Percentiles rank a stretch among this genome's conserved stretches.
Conservation (phyloP, 2,888 invertebrate genomes). For the Lutraria lutraria region DNA sequence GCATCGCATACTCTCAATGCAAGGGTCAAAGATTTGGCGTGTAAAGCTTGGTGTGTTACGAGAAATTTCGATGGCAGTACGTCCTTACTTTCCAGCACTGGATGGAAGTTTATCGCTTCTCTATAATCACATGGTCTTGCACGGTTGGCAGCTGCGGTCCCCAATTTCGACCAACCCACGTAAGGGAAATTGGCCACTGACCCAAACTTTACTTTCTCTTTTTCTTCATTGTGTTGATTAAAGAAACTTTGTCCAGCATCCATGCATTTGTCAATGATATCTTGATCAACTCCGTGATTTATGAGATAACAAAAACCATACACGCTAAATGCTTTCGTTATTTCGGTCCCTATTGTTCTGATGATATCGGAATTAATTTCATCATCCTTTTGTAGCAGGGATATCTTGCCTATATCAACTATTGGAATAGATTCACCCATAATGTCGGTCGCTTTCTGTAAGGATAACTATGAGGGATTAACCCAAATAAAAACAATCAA, state of each 20-base stretch:
- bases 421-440: neutral
- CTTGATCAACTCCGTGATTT: slow-evolving; percentile 64
- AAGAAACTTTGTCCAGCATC: neutral
- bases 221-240: neutral
- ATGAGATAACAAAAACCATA: slow-evolving; percentile 70
- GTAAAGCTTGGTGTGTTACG: slow-evolving; percentile 14
- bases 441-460: neutral
- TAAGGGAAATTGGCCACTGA: neutral
- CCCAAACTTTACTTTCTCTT: neutral
- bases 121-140: slow-evolving; percentile 56
- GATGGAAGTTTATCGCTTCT: slow-evolving; percentile 61
- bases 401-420: neutral
- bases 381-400: neutral
- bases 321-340: slow-evolving; percentile 58
- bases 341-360: slow-evolving; percentile 40
- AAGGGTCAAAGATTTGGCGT: slow-evolving; percentile 35
- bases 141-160: slow-evolving; percentile 52
- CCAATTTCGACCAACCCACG: slow-evolving; percentile 51
- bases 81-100: slow-evolving; percentile 6
- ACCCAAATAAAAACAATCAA: too few species aligned
- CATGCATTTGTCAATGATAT: slow-evolving; percentile 10
- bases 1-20: slow-evolving; percentile 33
- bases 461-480: too few species aligned
- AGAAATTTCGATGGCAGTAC: slow-evolving; percentile 42
- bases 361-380: neutral